Evolutionary conservation across 1,140 invertebrate genomes (phyloP), one percentile per base, ranked within the genome.

Genomic region (Drosophila yakuba): DNA sequence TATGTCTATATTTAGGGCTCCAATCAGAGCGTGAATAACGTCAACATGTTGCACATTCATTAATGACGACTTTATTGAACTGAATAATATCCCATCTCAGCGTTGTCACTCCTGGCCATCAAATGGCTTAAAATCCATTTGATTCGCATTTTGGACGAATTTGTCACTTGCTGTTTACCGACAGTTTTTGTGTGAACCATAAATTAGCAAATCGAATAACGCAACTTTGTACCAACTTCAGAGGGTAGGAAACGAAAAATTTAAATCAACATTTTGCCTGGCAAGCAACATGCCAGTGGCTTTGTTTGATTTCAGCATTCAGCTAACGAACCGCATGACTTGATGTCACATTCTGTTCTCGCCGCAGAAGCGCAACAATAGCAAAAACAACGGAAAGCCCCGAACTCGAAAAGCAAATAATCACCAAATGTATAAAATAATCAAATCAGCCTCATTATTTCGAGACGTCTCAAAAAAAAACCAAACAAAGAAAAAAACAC

Each of bases 1-100:
- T 50, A 45, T 32, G 51, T 59, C 67, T 86, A 78, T 86, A 85
- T 86, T 79, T 86, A 72, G 81, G 55, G 25, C 38, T 66, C 76
- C 72, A 79, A 83, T 79, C 67, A 79, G 83, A 83, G 71, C 83
- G 84, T 86, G 67, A 86, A 72, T 69, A 39, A 68, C 69, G 54
- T 73, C 77, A 76, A 73, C 62, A 76, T 38, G 52, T 57, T 61
- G 72, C 52, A 63, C 47, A 72, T 43, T 56, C 58, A 45, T 66
- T 68, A 60, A 68, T 54, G 66, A 32, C 44, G 32, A 56, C 51
- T 10, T 61, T 44, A 68, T 79, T 78, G 54, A 36, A 51, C 52
- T 35, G 14, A 63, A 23, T 25, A 36, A 10, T 8, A 32, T 10
- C 32, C 3, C 32, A 47, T 2, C 7, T 32, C 25, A n/a, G 10